Conservation (phyloP, 2,888 invertebrate genomes). For the Hanleya hanleyi region DNA sequence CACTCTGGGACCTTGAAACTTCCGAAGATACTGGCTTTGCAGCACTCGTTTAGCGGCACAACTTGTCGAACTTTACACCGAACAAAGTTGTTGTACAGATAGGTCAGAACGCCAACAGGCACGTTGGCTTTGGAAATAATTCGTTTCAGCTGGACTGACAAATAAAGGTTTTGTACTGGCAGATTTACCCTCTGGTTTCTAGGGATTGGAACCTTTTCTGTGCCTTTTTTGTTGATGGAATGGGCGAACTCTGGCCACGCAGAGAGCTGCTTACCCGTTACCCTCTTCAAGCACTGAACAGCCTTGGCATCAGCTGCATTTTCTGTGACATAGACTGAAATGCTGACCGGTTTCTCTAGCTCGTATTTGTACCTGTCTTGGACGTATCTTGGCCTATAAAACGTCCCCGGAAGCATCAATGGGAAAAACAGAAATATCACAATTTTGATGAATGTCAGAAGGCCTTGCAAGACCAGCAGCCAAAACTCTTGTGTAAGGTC, state of each 20-base stretch:
- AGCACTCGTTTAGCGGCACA: neutral
- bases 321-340: neutral
- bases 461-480: conserved; percentile 25
- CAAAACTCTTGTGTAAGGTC: conserved; percentile 19
- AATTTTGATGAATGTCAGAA: conserved; percentile 34
- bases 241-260: conserved; percentile 1
- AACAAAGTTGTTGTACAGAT: conserved; percentile 9
- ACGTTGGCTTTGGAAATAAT: conserved; percentile 14
- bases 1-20: neutral
- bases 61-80: neutral
- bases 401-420: conserved; percentile 30
- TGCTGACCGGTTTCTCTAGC: neutral
- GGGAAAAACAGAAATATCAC: conserved; percentile 41
- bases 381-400: conserved; percentile 21
- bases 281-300: neutral
- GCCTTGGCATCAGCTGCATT: neutral
- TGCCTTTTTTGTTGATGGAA: neutral
- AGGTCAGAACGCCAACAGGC: conserved; percentile 12
- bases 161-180: neutral
- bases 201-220: neutral
- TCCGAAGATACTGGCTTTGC: conserved; percentile 2
- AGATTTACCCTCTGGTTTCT: neutral
- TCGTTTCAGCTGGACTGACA: neutral
- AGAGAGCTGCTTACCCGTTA: neutral
- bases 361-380: neutral